Base-by-base conservation (phyloP, 2,113 vertebrate species). In the Riparia riparia region DNA sequence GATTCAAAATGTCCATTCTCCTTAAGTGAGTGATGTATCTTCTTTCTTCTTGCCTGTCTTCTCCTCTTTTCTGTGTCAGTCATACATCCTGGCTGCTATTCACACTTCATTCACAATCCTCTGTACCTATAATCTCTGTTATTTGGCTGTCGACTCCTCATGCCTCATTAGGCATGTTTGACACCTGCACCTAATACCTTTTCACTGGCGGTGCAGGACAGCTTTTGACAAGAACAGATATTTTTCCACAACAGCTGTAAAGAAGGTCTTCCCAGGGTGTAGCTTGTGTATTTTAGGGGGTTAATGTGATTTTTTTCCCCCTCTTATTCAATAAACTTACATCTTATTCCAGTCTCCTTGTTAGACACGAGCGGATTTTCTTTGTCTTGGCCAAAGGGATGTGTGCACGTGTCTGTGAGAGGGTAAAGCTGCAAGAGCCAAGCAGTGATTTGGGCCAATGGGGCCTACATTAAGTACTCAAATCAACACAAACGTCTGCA, bases 151-250 rank as follows among this genome's bases (percentile, higher is more conserved):
- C 93, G 53, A 95, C 97, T 97, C 90, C 96, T 98, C 96, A 97
- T 94, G 97, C 97, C 97, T 98, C 97, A 97, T 98, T 98, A 98
- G 96, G 95, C 97, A 96, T 93, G 95, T 97, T 97, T 98, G 98
- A 98, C 98, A 98, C 98, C 97, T 98, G 95, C 92, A 96, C 95
- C 97, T 95, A 97, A 97, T 97, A 87, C 96, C 96, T 97, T 96
- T 95, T 96, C 96, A 70, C 95, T 80, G 89, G 87, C 91, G 96
- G 83, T 25, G 93, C 79, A 95, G 96, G 97, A 92, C 92, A 86
- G 96, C 95, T 94, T 97, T 97, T 97, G 97, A 97, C 58, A 94
- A 96, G 94, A 96, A 89, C n/a, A 96, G 96, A 90, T 87, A 94
- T 80, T 91, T 95, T 96, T 96, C 87, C 94, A 95, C 96, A 96